These are phyloP conservation scores for Sphaeridia pumilis DNA, from an alignment of 2,888 invertebrate genomes.

Conservation along the genomic window DNA sequence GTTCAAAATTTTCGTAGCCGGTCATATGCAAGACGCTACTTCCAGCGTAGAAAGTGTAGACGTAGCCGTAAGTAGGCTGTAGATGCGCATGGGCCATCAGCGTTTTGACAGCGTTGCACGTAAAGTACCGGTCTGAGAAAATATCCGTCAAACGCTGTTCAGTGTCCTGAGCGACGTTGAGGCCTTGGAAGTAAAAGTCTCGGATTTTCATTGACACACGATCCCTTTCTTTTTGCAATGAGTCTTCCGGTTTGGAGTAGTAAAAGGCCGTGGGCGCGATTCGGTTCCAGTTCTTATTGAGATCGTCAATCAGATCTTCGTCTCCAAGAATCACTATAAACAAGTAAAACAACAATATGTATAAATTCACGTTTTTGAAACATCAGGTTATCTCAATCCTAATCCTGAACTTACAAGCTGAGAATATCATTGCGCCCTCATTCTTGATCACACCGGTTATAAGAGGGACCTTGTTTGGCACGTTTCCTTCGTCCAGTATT, in stretches of 20 bases:
- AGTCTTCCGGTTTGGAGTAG: background rate
- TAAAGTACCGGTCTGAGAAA: constrained; percentile 22
- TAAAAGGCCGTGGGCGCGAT: background rate
- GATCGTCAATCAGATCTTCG: background rate
- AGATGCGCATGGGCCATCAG: constrained; percentile 15
- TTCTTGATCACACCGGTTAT: constrained; percentile 4
- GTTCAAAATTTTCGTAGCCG: background rate
- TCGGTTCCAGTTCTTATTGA: constrained; percentile 8
- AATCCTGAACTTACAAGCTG: background rate
- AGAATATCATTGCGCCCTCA: constrained; percentile 4
- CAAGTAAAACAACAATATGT: background rate
- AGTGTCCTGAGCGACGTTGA: constrained; percentile 3
- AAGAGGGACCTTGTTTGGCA: background rate
- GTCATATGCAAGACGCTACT: background rate
- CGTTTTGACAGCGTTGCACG: constrained; percentile 12
- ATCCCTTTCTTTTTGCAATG: background rate
- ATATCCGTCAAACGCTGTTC: constrained; percentile 7
- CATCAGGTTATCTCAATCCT: background rate
- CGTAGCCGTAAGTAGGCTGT: constrained; percentile 22
- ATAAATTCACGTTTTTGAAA: background rate
- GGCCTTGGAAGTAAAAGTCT: constrained; percentile 7
- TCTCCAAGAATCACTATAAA: constrained; percentile 2
- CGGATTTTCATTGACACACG: constrained; percentile 4
- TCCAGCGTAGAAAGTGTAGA: constrained; percentile 20
- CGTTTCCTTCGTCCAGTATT: background rate